Percentiles rank a stretch among this genome's conserved stretches.
phyloP scores from a whole-genome alignment of 2,888 invertebrate species.

The Allophyes oxyacanthae region DNA sequence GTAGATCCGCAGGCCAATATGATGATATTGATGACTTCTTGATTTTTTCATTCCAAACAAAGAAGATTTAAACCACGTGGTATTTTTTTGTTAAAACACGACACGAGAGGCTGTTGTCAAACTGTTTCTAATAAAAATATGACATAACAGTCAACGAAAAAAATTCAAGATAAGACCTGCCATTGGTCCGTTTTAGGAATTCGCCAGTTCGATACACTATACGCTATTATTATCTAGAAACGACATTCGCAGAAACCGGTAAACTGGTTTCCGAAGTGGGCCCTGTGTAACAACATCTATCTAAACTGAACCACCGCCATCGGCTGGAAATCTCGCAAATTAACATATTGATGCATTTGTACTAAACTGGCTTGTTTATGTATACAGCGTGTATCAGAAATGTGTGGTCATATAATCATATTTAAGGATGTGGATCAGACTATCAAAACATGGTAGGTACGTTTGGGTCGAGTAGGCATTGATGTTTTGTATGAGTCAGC shows the following conservation, averaged over 20 bases:
- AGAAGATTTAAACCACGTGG: too few species aligned
- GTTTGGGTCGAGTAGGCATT: too few species aligned
- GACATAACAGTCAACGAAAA: conserved; percentile 12
- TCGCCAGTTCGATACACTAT: conserved; percentile 52
- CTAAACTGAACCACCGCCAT: conserved; percentile 48
- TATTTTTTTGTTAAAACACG: too few species aligned
- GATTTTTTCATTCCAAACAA: too few species aligned
- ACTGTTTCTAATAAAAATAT: neutral
- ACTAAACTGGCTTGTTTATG: conserved; percentile 27
- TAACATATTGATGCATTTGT: conserved; percentile 53
- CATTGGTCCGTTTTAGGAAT: conserved; percentile 57
- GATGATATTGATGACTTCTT: too few species aligned
- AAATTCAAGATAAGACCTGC: conserved; percentile 9
- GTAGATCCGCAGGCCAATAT: too few species aligned
- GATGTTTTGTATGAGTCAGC: too few species aligned
- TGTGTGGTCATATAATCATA: too few species aligned
- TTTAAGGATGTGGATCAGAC: too few species aligned
- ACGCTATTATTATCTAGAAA: conserved; percentile 60
- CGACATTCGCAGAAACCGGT: conserved; percentile 67
- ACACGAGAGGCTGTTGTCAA: too few species aligned
- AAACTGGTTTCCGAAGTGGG: conserved; percentile 63
- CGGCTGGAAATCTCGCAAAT: conserved; percentile 40
- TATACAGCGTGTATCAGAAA: too few species aligned
- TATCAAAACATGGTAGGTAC: too few species aligned
- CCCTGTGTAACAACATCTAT: conserved; percentile 49